These are phyloP conservation scores for Magallana nippona DNA, from an alignment of 2,888 invertebrate species.

Conservation along the genomic window DNA sequence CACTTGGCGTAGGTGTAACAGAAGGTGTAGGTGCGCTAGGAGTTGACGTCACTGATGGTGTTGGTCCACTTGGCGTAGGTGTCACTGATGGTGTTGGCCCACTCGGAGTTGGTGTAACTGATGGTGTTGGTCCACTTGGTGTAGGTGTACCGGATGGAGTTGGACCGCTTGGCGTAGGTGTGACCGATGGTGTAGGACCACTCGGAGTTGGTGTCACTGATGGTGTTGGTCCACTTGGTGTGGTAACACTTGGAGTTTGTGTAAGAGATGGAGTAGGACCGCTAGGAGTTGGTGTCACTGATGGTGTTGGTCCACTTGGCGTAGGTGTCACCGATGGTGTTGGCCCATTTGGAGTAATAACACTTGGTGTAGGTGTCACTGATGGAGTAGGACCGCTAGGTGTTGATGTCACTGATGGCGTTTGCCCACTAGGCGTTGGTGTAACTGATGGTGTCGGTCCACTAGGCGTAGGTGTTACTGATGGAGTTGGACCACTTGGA, in stretches of 20 bases:
- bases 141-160: not conserved
- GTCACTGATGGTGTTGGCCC: not conserved
- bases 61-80: not conserved
- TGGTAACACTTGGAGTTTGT: not conserved
- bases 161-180: not conserved
- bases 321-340: too few species aligned
- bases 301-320: not conserved
- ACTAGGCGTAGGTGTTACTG: too few species aligned
- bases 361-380: not conserved
- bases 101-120: not conserved
- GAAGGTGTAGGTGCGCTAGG: not conserved
- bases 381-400: not conserved
- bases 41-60: not conserved
- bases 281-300: not conserved
- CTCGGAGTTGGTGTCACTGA: constrained; percentile 9
- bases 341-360: too few species aligned
- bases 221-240: not conserved
- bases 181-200: not conserved
- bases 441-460: not conserved
- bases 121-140: not conserved
- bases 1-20: not conserved
- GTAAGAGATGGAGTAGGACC: not conserved
- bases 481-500: too few species aligned
- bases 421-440: not conserved
- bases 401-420: not conserved